Percentiles rank a stretch among this genome's conserved stretches.
These are phyloP conservation scores for Crepidodera aurea DNA, from an alignment of 2,888 invertebrate genomes.

Conservation along the genomic window DNA sequence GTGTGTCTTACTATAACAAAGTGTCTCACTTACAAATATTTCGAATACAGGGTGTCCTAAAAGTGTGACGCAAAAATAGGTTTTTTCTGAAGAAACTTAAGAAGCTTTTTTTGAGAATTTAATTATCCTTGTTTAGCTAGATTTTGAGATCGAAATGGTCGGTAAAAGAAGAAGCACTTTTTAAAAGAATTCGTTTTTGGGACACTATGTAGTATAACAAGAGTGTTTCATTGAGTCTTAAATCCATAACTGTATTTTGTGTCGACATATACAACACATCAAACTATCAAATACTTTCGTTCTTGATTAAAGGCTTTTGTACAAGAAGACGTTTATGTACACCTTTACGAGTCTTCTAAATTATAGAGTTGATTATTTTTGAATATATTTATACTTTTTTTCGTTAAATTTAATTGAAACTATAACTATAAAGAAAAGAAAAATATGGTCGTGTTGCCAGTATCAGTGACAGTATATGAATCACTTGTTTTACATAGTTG, in stretches of 20 bases:
- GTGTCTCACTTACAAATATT: too few species aligned
- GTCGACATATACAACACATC: constrained; percentile 9
- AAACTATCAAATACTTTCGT: constrained; percentile 2
- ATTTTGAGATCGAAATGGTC: too few species aligned
- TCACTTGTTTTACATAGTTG: too few species aligned
- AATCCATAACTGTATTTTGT: constrained; percentile 9
- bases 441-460: constrained; percentile 1
- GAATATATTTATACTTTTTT: not conserved
- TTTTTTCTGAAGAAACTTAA: too few species aligned
- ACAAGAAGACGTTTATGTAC: constrained; percentile 11
- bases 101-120: too few species aligned
- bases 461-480: not conserved
- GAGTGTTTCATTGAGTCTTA: constrained; percentile 2
- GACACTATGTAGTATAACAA: too few species aligned
- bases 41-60: too few species aligned
- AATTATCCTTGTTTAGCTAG: too few species aligned
- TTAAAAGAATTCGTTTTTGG: too few species aligned
- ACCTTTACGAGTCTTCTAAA: constrained; percentile 7
- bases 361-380: constrained; percentile 11
- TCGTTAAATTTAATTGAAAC: constrained; percentile 17
- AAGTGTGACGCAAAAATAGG: too few species aligned
- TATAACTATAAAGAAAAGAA: constrained; percentile 13
- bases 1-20: too few species aligned
- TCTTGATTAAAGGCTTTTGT: constrained; percentile 13
- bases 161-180: too few species aligned